phyloP scores from a whole-genome alignment of 2,113 vertebrate species.

The Cacatua alba region DNA sequence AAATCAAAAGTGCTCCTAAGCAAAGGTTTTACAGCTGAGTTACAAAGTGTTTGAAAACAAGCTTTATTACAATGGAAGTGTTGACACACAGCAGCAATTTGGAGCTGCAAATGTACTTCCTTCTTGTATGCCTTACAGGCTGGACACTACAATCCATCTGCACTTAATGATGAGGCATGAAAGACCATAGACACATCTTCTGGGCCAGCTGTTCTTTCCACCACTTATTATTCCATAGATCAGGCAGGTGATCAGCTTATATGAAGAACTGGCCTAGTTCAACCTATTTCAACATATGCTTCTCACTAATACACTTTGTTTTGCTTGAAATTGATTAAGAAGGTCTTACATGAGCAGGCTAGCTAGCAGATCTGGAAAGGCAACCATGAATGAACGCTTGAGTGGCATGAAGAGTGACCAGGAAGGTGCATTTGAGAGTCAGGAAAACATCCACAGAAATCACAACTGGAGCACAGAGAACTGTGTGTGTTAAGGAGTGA shows the following conservation, averaged over 20 bases:
- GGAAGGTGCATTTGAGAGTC: not conserved
- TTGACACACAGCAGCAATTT: not conserved
- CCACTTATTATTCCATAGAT: not conserved
- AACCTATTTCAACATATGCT: not conserved
- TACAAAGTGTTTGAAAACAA: conserved; percentile 3
- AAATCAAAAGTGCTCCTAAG: not conserved
- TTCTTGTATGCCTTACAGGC: not conserved
- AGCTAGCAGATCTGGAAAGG: not conserved
- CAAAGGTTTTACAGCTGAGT: not conserved
- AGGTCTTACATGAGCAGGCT: not conserved
- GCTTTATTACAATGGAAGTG: not conserved
- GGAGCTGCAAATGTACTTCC: not conserved
- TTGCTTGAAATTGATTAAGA: not conserved
- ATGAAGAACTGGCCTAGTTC: not conserved
- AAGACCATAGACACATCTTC: not conserved
- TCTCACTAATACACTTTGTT: not conserved
- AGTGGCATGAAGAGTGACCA: not conserved
- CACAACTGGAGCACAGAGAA: not conserved
- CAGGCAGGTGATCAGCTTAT: not conserved
- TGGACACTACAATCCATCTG: not conserved
- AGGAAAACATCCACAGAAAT: not conserved
- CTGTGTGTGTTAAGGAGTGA: not conserved
- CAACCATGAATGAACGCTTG: not conserved
- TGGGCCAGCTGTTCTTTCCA: not conserved
- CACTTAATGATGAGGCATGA: not conserved